phyloP scores from a whole-genome alignment of 30 jellyfish, hydroid and myxozoan species.

The Thelohanellus kitauei region DNA sequence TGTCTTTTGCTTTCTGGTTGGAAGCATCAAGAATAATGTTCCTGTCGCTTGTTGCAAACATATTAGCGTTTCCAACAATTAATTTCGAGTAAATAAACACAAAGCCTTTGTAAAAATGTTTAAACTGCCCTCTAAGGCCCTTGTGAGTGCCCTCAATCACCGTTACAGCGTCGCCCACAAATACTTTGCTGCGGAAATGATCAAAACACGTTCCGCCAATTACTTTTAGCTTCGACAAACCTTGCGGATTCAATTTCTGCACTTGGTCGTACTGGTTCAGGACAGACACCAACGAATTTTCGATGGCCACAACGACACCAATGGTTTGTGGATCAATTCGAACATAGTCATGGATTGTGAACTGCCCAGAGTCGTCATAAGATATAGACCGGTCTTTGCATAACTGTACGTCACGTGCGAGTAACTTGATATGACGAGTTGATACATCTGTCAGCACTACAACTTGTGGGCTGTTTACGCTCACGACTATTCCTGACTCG shows the following conservation, averaged over 20 bases:
- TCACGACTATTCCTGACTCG: constrained; percentile 60
- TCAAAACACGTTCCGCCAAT: background rate
- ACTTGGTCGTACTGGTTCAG: constrained; percentile 70
- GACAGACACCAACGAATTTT: constrained; percentile 30
- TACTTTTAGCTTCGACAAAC: too few species aligned
- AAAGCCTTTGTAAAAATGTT: constrained; percentile 51
- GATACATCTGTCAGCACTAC: constrained; percentile 47
- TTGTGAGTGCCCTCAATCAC: background rate
- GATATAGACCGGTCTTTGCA: background rate
- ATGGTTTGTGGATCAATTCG: constrained; percentile 35
- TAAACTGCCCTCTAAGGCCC: constrained; percentile 86
- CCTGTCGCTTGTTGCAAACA: constrained; percentile 34
- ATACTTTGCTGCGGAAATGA: background rate
- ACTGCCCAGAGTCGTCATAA: background rate
- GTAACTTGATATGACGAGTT: constrained; percentile 22
- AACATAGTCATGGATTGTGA: background rate
- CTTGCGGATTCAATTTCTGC: background rate
- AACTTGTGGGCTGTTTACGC: constrained; percentile 32
- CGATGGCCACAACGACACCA: constrained; percentile 77
- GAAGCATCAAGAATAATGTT: constrained; percentile 67
- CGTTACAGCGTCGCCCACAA: background rate
- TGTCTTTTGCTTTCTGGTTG: constrained; percentile 1
- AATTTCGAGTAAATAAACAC: constrained; percentile 46
- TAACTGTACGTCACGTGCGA: background rate
- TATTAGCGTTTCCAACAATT: constrained; percentile 65